Percentiles rank a stretch among this genome's conserved stretches.
phyloP scores from a whole-genome alignment of 2,888 invertebrate species.

The Malthinus seriepunctatus region DNA sequence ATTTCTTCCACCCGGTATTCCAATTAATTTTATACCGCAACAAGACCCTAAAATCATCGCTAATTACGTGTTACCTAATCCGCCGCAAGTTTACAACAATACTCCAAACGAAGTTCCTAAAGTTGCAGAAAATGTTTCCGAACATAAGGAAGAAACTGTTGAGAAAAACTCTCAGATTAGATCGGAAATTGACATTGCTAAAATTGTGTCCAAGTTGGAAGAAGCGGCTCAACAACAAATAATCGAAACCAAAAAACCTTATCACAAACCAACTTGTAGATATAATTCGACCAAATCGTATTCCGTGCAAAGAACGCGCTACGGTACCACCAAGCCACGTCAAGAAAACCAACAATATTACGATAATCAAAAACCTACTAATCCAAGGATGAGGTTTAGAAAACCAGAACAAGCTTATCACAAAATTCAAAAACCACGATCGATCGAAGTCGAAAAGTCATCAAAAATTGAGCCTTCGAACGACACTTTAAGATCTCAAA shows the following conservation, averaged over 20 bases:
- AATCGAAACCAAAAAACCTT: constrained; percentile 29
- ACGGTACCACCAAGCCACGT: neutral
- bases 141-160: neutral
- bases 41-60: constrained; percentile 39
- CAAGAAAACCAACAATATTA: neutral
- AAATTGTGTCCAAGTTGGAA: constrained; percentile 53
- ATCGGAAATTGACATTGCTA: constrained; percentile 48
- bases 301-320: constrained; percentile 1
- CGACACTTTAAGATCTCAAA: neutral
- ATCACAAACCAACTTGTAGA: constrained; percentile 20
- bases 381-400: constrained; percentile 6
- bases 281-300: constrained; percentile 5
- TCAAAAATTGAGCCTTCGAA: neutral
- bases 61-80: constrained; percentile 38
- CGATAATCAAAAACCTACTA: constrained; percentile 1
- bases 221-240: constrained; percentile 48
- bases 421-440: constrained; percentile 9
- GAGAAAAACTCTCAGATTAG: neutral
- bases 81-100: constrained; percentile 20
- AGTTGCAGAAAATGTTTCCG: constrained; percentile 5
- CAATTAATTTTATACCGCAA: constrained; percentile 47
- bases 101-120: constrained; percentile 9
- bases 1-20: constrained; percentile 44
- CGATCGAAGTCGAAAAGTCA: neutral
- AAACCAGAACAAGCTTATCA: constrained; percentile 1